These are phyloP conservation scores for Tromatobia lineatoria DNA, from an alignment of 2,888 invertebrate genomes.

Conservation along the genomic window DNA sequence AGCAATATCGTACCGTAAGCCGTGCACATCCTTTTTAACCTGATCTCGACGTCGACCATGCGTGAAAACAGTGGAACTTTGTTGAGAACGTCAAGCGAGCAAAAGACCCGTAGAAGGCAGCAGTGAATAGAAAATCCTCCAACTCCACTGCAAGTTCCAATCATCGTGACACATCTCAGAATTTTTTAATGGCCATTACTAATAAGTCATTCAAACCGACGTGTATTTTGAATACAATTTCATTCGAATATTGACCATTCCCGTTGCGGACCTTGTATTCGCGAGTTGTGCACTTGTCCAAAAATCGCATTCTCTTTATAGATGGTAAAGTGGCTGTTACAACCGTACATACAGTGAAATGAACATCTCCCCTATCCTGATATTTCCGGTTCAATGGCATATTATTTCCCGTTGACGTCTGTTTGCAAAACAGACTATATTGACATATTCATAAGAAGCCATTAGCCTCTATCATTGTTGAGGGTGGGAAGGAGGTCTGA, in stretches of 20 bases:
- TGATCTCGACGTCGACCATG: background rate
- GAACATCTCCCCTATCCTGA: conserved; percentile 75
- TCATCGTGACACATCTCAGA: background rate
- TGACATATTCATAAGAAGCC: conserved; percentile 78
- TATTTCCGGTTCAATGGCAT: conserved; percentile 72
- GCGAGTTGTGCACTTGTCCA: no score
- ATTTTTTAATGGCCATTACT: no score
- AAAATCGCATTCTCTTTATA: no score
- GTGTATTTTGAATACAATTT: no score
- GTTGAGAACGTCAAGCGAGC: background rate
- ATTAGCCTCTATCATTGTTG: conserved; percentile 76
- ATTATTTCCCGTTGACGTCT: conserved; percentile 79
- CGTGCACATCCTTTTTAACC: conserved; percentile 3
- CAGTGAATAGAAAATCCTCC: background rate
- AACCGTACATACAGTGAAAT: background rate
- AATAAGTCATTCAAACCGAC: no score
- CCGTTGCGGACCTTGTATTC: no score
- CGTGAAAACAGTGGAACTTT: background rate
- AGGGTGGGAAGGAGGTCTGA: conserved; percentile 67
- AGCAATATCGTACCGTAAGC: background rate
- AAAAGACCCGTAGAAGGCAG: background rate
- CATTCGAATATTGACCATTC: no score
- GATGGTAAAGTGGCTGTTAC: no score
- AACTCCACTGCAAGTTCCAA: background rate
- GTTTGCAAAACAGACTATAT: conserved; percentile 83